A percentile compares a stretch with the other conserved stretches of the same genome.
Conservation (phyloP, 2,797 vertebrate species). For the Anguilla megastoma region DNA sequence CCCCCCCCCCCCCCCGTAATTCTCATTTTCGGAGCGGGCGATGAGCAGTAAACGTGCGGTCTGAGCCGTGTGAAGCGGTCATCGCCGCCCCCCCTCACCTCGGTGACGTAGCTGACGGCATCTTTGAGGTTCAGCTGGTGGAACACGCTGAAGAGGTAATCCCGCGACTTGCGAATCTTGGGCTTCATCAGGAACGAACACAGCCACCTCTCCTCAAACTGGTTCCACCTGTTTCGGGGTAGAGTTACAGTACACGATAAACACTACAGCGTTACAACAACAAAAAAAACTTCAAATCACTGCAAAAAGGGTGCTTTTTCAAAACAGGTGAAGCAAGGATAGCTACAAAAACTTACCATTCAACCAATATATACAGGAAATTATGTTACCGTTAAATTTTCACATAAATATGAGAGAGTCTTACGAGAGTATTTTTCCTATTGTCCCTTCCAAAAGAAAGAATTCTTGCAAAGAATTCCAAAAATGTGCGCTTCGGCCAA, state of each 20-base stretch:
- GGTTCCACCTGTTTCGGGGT: conserved; percentile 77
- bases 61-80: no score
- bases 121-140: conserved; percentile 95
- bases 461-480: background rate
- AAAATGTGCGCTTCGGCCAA: background rate
- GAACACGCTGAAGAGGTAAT: conserved; percentile 88
- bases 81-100: conserved; percentile 70
- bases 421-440: background rate
- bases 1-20: no score
- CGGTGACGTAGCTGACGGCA: conserved; percentile 87
- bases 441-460: background rate
- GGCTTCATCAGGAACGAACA: conserved; percentile 84
- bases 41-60: background rate
- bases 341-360: background rate
- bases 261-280: background rate
- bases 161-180: conserved; percentile 83
- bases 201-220: conserved; percentile 87
- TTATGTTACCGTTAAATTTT: background rate
- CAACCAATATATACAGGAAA: background rate
- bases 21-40: no score
- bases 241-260: background rate
- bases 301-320: background rate
- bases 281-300: background rate
- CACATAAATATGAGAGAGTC: background rate
- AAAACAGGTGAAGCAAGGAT: background rate